These are phyloP conservation scores for Pachymerium ferrugineum DNA, from an alignment of 2,888 invertebrate genomes.

Conservation along the genomic window DNA sequence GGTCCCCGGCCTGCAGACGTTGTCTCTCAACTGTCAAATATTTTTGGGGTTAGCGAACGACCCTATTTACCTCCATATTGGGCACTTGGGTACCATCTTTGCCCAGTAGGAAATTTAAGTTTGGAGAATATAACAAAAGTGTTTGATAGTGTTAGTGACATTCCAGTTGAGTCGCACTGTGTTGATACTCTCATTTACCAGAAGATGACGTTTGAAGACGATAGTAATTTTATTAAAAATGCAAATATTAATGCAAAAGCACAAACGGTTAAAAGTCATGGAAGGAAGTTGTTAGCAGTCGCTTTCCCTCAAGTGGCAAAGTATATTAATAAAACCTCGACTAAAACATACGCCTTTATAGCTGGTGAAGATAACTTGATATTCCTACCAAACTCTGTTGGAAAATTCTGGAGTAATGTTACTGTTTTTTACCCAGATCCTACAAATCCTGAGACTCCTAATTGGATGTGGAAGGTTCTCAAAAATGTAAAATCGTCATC, in stretches of 20 bases:
- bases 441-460: slow-evolving; percentile 32
- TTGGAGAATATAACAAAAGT: slow-evolving; percentile 6
- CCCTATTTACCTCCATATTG: slow-evolving; percentile 47
- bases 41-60: slow-evolving; percentile 36
- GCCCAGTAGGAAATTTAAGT: slow-evolving; percentile 40
- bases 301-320: slow-evolving; percentile 32
- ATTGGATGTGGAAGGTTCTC: slow-evolving; percentile 38
- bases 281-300: not conserved
- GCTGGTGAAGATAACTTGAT: slow-evolving; percentile 17
- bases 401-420: slow-evolving; percentile 20
- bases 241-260: not conserved
- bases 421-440: slow-evolving; percentile 38
- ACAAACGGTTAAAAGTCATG: not conserved
- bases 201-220: not conserved
- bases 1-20: slow-evolving; percentile 55
- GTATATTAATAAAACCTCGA: not conserved
- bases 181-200: slow-evolving; percentile 45
- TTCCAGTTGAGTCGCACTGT: slow-evolving; percentile 50
- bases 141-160: slow-evolving; percentile 28
- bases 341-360: slow-evolving; percentile 22
- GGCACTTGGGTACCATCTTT: slow-evolving; percentile 51
- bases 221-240: not conserved
- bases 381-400: slow-evolving; percentile 33
- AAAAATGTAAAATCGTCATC: slow-evolving; percentile 27
- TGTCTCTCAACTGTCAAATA: slow-evolving; percentile 45